Percentiles rank a stretch among this genome's conserved stretches.
These are phyloP conservation scores for Sminthopsis crassicaudata DNA, from an alignment of 2,113 vertebrate species.

Conservation along the genomic window DNA sequence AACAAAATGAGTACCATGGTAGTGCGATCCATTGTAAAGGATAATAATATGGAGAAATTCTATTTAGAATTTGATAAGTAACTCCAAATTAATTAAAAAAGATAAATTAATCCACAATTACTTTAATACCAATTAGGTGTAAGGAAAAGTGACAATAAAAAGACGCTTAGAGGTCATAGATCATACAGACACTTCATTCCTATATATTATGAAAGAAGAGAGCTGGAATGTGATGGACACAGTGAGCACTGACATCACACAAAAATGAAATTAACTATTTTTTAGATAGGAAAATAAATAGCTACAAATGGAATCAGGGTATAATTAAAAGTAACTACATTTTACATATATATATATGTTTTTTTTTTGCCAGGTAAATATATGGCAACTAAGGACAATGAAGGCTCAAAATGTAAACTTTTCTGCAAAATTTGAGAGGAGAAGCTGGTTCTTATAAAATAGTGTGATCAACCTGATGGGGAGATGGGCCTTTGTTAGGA, in stretches of 20 bases:
- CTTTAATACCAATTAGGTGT: not conserved
- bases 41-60: not conserved
- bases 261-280: not conserved
- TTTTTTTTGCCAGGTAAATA: not conserved
- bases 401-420: not conserved
- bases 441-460: not conserved
- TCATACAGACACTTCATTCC: not conserved
- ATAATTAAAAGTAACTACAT: not conserved
- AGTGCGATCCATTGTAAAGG: not conserved
- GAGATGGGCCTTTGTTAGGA: not conserved
- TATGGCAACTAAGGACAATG: not conserved
- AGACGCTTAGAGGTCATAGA: not conserved
- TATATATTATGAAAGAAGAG: not conserved
- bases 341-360: no score
- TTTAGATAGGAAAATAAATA: not conserved
- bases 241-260: not conserved
- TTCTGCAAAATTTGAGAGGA: not conserved
- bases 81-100: not conserved
- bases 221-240: not conserved
- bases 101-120: not conserved
- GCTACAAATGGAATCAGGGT: not conserved
- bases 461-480: not conserved
- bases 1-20: not conserved
- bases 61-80: not conserved
- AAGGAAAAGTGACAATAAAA: not conserved